Percentiles rank a stretch among this genome's conserved stretches.
These are phyloP conservation scores for Notarius quadriscutis DNA, from an alignment of 2,113 vertebrate genomes.

Conservation along the genomic window DNA sequence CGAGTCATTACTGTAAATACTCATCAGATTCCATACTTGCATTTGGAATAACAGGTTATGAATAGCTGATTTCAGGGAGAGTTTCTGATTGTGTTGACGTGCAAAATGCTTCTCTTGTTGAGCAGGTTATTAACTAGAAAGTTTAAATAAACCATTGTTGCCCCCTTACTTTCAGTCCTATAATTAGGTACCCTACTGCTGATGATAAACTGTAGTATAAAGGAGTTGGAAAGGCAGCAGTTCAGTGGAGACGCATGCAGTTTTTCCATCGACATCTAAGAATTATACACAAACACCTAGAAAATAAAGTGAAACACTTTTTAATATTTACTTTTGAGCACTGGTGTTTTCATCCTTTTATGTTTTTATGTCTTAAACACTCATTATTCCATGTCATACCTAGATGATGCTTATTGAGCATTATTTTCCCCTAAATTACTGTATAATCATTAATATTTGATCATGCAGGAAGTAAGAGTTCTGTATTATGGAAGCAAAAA, in stretches of 20 bases:
- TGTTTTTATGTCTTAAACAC: too few species aligned
- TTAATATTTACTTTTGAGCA: not conserved
- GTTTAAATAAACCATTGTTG: not conserved
- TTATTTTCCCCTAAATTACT: not conserved
- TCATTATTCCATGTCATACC: not conserved
- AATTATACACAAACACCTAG: not conserved
- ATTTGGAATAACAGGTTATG: not conserved
- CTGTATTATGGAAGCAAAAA: too few species aligned
- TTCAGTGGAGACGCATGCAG: not conserved
- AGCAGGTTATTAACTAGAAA: not conserved
- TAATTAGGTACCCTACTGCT: too few species aligned
- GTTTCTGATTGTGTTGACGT: not conserved
- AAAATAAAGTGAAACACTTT: not conserved
- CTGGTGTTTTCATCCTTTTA: too few species aligned
- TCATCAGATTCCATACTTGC: not conserved
- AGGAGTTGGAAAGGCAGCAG: not conserved
- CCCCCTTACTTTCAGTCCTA: too few species aligned
- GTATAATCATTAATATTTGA: not conserved
- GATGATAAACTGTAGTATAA: not conserved
- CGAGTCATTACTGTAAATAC: not conserved
- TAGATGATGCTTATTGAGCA: too few species aligned
- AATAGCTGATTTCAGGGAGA: not conserved
- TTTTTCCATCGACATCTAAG: not conserved
- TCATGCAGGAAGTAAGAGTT: not conserved
- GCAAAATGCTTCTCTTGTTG: not conserved